These are phyloP conservation scores for Drosophila anomalata DNA, from an alignment of 2,888 invertebrate species.

Conservation along the genomic window DNA sequence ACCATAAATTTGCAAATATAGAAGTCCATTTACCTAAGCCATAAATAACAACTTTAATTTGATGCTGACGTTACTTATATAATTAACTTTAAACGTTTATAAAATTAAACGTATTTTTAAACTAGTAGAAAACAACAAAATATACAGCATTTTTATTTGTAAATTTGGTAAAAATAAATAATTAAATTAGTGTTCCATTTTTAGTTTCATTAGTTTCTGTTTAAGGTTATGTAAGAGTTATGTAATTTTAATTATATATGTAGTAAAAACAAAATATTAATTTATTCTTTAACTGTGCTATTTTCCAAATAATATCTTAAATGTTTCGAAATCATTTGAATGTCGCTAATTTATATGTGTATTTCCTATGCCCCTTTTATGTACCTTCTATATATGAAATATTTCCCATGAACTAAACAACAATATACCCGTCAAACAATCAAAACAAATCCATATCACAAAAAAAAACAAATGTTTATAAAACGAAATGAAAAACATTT, in stretches of 20 bases:
- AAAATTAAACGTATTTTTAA: neutral
- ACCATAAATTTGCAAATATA: neutral
- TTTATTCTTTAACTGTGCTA: constrained; percentile 22
- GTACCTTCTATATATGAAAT: constrained; percentile 51
- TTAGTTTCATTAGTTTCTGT: neutral
- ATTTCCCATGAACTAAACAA: constrained; percentile 55
- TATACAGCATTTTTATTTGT: too few relatives aligned
- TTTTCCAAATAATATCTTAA: constrained; percentile 7
- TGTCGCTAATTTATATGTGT: constrained; percentile 61
- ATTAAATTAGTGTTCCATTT: neutral
- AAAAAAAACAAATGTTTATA: constrained; percentile 7
- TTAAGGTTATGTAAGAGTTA: neutral
- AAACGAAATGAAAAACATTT: constrained; percentile 42
- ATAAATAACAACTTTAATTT: neutral
- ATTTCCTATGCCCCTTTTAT: constrained; percentile 63
- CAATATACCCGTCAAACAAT: constrained; percentile 32
- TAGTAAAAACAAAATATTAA: neutral
- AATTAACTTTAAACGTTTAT: neutral
- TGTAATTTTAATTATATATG: neutral
- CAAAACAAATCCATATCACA: constrained; percentile 2
- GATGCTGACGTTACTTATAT: neutral
- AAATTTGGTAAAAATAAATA: neutral
- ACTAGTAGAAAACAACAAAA: neutral
- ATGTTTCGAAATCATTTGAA: constrained; percentile 5
- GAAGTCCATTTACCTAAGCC: neutral